phyloP scores from a whole-genome alignment of 2,113 vertebrate genomes.

The Myrmophylax atrothorax region DNA sequence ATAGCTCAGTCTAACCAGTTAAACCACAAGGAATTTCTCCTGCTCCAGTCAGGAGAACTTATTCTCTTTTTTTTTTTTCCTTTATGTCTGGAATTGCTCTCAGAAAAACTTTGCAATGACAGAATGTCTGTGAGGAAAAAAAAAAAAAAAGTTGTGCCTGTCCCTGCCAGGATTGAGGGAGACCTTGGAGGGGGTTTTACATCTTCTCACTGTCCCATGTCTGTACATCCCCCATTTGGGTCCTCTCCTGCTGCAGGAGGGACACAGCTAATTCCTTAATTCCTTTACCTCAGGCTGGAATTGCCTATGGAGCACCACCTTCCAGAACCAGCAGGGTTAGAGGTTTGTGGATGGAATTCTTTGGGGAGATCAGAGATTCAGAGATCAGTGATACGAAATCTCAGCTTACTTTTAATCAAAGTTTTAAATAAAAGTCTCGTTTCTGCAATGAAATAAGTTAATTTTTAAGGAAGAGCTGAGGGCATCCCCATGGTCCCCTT shows the following conservation, averaged over 20 bases:
- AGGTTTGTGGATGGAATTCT: too few relatives aligned
- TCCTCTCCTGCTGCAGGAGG: fast-evolving
- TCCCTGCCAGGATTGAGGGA: neutral
- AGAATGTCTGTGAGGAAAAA: neutral
- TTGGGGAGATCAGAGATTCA: neutral
- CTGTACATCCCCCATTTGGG: too few relatives aligned
- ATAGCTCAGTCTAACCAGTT: neutral
- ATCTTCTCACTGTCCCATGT: neutral
- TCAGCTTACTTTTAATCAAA: neutral
- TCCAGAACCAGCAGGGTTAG: neutral
- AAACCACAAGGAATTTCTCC: constrained; percentile 42
- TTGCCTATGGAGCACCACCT: neutral
- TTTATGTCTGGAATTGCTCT: neutral
- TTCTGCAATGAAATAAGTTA: neutral
- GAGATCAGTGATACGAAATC: neutral
- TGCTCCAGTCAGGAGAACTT: neutral
- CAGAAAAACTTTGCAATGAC: neutral
- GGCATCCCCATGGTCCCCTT: neutral
- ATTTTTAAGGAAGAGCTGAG: neutral
- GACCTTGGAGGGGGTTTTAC: neutral
- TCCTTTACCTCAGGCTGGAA: neutral
- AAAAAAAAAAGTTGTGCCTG: neutral
- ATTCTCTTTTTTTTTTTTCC: neutral
- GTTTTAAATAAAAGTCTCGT: neutral
- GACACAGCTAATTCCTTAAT: fast-evolving